Percentiles rank a stretch among this genome's conserved stretches.
Evolutionary conservation across 2,797 vertebrate genomes (phyloP).

Genomic region (Coranthus polyacanthus): DNA sequence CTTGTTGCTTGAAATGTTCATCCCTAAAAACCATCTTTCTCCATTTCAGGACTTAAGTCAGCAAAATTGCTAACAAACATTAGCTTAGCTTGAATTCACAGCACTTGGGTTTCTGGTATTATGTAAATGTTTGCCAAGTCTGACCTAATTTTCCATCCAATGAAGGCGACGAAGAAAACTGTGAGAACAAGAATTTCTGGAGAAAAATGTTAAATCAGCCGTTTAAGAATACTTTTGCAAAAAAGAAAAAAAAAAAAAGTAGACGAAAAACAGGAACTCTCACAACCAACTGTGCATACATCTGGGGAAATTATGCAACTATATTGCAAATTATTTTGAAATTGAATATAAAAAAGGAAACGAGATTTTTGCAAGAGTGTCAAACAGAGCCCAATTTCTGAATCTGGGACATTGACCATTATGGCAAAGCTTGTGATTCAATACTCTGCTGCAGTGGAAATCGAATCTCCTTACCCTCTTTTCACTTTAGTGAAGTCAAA

Average conservation of each 20-base stretch:
- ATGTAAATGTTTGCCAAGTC: too few species aligned
- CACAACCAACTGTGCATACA: not conserved
- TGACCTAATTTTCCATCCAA: too few species aligned
- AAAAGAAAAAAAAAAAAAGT: not conserved
- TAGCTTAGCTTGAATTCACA: too few species aligned
- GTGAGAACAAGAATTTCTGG: not conserved
- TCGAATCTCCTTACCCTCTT: constrained; percentile 89
- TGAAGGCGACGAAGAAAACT: too few species aligned
- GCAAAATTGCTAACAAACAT: too few species aligned
- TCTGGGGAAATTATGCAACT: constrained; percentile 6
- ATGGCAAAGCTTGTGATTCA: not conserved
- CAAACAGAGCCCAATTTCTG: not conserved
- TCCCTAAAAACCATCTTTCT: too few species aligned
- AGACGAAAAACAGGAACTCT: constrained; percentile 12
- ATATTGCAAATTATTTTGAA: constrained; percentile 1
- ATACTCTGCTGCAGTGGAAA: not conserved
- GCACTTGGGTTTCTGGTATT: too few species aligned
- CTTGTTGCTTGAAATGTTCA: too few species aligned
- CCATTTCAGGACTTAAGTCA: too few species aligned
- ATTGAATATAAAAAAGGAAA: not conserved
- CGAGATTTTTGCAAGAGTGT: not conserved
- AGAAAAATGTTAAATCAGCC: not conserved
- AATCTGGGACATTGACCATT: not conserved
- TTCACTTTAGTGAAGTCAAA: constrained; percentile 99
- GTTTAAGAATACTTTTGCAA: not conserved